These are phyloP conservation scores for Synanthedon formicaeformis DNA, from an alignment of 2,888 invertebrate species.

Conservation along the genomic window DNA sequence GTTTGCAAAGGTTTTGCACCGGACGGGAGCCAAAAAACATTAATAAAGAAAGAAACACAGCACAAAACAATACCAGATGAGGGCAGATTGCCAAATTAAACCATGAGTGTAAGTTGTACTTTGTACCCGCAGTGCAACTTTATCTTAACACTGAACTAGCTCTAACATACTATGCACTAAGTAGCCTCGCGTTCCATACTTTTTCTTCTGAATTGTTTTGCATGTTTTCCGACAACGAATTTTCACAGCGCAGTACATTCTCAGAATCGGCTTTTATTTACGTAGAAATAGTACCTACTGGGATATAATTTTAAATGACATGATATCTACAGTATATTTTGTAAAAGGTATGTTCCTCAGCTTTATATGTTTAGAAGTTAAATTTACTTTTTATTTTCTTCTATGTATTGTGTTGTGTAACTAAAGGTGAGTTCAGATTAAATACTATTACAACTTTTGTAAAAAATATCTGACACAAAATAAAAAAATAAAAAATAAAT, in stretches of 20 bases:
- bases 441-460: too few relatives aligned
- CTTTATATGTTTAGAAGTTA: too few relatives aligned
- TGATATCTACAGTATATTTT: too few relatives aligned
- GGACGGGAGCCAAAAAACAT: not conserved
- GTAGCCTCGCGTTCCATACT: constrained; percentile 1
- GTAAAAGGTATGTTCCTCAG: too few relatives aligned
- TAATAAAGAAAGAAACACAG: not conserved
- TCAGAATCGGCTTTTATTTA: constrained; percentile 11
- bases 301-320: too few relatives aligned
- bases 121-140: not conserved
- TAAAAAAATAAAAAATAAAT: too few relatives aligned
- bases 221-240: constrained; percentile 4
- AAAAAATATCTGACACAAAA: too few relatives aligned
- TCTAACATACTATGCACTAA: constrained; percentile 3
- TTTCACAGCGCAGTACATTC: constrained; percentile 6
- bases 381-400: too few relatives aligned
- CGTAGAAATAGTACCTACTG: too few relatives aligned
- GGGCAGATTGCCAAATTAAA: constrained; percentile 6
- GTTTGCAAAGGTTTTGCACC: too few relatives aligned
- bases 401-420: too few relatives aligned
- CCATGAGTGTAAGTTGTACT: not conserved
- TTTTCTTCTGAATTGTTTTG: constrained; percentile 1
- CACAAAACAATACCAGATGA: constrained; percentile 3
- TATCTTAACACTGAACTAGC: not conserved
- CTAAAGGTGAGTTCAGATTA: too few relatives aligned